phyloP scores from a whole-genome alignment of 2,113 vertebrate species.

The Cettia cetti region DNA sequence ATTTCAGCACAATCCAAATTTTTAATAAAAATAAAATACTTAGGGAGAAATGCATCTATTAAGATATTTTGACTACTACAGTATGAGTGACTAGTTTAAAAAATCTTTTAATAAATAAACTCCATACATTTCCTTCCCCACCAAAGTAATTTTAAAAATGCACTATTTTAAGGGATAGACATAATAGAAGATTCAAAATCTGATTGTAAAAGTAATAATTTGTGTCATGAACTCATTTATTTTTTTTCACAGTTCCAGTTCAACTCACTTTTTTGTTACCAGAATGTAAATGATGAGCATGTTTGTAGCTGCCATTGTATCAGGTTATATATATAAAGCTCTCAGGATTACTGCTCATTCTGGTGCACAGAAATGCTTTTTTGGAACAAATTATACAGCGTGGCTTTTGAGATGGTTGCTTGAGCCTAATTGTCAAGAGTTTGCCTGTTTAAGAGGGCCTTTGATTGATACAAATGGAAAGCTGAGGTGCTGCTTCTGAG shows the following conservation, averaged over 20 bases:
- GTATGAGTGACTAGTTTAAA: neutral
- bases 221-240: neutral
- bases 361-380: neutral
- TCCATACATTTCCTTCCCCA: neutral
- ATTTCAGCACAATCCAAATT: neutral
- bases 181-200: neutral
- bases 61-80: neutral
- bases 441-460: neutral
- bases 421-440: neutral
- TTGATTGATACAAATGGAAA: neutral
- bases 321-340: neutral
- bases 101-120: neutral
- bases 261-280: neutral
- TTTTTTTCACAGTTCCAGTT: neutral
- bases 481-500: neutral
- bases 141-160: neutral
- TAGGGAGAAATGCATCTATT: neutral
- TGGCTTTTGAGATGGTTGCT: neutral
- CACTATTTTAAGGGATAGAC: neutral
- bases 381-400: neutral
- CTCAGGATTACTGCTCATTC: neutral
- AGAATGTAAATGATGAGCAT: neutral
- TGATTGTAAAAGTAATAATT: conserved; percentile 7
- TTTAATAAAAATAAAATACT: neutral
- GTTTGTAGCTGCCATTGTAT: neutral